Conservation (phyloP, 1,140 invertebrate species). For the Drosophila ananassae region DNA sequence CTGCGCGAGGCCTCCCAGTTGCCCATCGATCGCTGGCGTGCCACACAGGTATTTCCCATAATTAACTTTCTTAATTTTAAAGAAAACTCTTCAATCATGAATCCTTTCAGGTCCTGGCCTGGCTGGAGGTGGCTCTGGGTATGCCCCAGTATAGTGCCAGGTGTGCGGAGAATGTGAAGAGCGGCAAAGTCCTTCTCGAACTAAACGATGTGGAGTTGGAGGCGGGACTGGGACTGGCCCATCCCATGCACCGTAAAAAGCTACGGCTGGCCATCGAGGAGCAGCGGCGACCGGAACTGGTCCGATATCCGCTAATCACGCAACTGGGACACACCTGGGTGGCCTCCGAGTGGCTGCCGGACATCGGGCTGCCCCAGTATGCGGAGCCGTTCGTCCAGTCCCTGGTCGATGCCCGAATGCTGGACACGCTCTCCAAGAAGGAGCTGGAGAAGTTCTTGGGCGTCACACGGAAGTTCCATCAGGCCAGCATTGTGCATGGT, state of each 20-base stretch:
- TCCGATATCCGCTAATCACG: slow-evolving; percentile 93
- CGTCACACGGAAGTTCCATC: slow-evolving; percentile 96
- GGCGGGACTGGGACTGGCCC: slow-evolving; percentile 92
- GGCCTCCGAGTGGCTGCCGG: slow-evolving; percentile 95
- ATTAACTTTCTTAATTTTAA: background rate
- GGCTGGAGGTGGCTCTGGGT: slow-evolving; percentile 95
- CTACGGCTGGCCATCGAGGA: slow-evolving; percentile 97
- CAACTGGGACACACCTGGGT: slow-evolving; percentile 96
- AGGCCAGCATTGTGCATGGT: slow-evolving; percentile 95
- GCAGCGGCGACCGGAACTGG: slow-evolving; percentile 92
- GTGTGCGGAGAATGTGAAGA: slow-evolving; percentile 96
- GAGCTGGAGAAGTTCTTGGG: slow-evolving; percentile 96
- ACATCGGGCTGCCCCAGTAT: slow-evolving; percentile 95
- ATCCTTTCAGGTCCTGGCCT: slow-evolving; percentile 91
- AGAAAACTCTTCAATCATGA: background rate
- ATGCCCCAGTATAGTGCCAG: slow-evolving; percentile 96
- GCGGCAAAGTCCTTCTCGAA: slow-evolving; percentile 96
- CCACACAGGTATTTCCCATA: slow-evolving; percentile 85
- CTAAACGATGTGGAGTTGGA: slow-evolving; percentile 94
- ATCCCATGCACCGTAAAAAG: slow-evolving; percentile 96
- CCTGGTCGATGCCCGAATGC: slow-evolving; percentile 95
- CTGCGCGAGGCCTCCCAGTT: slow-evolving; percentile 93
- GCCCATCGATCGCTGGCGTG: slow-evolving; percentile 96
- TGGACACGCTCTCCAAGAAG: slow-evolving; percentile 96
- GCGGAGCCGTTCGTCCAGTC: slow-evolving; percentile 94